phyloP scores from a whole-genome alignment of 2,113 vertebrate species.

The Xiphorhynchus elegans region DNA sequence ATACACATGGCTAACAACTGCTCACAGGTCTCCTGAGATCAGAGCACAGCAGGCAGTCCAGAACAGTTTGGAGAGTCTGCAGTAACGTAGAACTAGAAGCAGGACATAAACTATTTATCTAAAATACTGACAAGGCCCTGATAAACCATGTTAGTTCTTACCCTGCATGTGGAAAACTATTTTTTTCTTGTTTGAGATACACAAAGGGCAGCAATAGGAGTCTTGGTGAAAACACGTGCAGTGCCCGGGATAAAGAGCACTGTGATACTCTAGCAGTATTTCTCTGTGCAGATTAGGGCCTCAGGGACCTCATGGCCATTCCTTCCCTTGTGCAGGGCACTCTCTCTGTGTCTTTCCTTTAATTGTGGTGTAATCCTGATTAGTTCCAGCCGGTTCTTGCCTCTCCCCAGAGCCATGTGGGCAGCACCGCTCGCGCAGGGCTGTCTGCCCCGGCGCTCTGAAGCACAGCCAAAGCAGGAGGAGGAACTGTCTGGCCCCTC shows the following conservation, averaged over 20 bases:
- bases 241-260: not conserved
- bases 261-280: not conserved
- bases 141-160: not conserved
- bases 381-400: conserved; percentile 51
- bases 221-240: not conserved
- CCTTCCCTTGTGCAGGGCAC: not conserved
- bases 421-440: conserved; percentile 5
- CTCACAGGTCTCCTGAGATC: not conserved
- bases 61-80: not conserved
- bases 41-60: not conserved
- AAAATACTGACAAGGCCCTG: not conserved
- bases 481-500: conserved; percentile 46
- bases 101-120: not conserved
- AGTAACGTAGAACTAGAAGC: not conserved
- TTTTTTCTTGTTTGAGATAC: not conserved
- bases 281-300: not conserved
- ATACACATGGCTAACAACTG: not conserved
- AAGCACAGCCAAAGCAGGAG: conserved; percentile 46
- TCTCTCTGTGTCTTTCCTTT: not conserved
- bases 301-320: not conserved
- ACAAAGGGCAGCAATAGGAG: not conserved
- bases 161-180: not conserved
- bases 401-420: not conserved
- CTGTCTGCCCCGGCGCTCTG: conserved; percentile 61
- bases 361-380: not conserved